Evolutionary conservation across 2,888 invertebrate species (phyloP).

Genomic region (Drosophila lutescens): DNA sequence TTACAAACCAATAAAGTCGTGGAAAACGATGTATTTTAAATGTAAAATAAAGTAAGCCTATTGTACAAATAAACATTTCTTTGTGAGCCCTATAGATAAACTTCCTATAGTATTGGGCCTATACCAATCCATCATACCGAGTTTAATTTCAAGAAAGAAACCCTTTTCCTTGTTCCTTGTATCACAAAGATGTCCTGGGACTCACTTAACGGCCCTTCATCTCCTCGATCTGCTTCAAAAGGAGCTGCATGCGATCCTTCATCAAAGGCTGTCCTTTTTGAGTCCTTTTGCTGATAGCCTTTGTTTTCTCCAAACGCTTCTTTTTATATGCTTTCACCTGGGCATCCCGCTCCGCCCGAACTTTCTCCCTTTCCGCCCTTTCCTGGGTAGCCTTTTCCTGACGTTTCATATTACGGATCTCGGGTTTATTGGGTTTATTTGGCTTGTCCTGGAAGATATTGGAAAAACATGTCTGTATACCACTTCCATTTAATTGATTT

Average conservation of each 20-base stretch:
- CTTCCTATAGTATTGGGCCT: too few species aligned
- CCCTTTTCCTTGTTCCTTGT: not conserved
- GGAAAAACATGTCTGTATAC: not conserved
- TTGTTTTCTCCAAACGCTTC: constrained; percentile 89
- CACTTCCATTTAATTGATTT: not conserved
- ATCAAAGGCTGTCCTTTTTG: constrained; percentile 94
- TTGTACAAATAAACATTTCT: not conserved
- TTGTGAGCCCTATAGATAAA: not conserved
- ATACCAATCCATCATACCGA: too few species aligned
- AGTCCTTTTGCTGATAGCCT: constrained; percentile 90
- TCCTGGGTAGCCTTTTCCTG: constrained; percentile 62
- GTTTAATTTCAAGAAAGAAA: not conserved
- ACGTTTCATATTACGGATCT: constrained; percentile 58
- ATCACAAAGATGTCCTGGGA: not conserved
- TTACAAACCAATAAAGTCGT: not conserved
- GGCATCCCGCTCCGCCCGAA: constrained; percentile 84
- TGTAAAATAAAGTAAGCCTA: constrained; percentile 2
- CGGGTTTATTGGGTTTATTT: constrained; percentile 56
- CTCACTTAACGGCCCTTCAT: constrained; percentile 66
- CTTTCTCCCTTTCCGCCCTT: constrained; percentile 82
- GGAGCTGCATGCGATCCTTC: constrained; percentile 91
- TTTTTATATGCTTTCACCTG: constrained; percentile 89
- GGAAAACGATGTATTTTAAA: constrained; percentile 1
- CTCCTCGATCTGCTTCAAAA: constrained; percentile 90
- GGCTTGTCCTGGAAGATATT: constrained; percentile 44